Evolutionary conservation across 2,888 invertebrate species (phyloP).

Genomic region (Chymomyza procnemis): DNA sequence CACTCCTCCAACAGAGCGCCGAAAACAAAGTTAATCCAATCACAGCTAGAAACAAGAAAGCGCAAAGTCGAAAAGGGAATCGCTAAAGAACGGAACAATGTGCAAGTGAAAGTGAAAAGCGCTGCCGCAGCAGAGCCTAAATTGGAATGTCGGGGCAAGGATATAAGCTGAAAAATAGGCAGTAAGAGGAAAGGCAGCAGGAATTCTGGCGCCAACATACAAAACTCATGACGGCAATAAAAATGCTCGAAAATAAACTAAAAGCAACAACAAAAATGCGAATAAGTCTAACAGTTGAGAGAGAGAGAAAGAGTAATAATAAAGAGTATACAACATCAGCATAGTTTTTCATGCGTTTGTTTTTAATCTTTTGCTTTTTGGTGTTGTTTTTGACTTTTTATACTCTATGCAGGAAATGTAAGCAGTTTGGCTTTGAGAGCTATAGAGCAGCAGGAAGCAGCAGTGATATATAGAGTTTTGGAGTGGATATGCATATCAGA

Average conservation of each 20-base stretch:
- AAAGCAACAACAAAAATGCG: slow-evolving; percentile 31
- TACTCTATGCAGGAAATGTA: too few relatives aligned
- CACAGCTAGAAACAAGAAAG: slow-evolving; percentile 18
- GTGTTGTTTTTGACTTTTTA: neutral
- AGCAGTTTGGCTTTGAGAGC: too few relatives aligned
- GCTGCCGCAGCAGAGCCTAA: slow-evolving; percentile 12
- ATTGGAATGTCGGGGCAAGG: slow-evolving; percentile 28
- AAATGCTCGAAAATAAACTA: slow-evolving; percentile 51
- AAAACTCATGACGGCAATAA: slow-evolving; percentile 54
- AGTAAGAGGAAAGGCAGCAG: slow-evolving; percentile 53
- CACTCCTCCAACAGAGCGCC: neutral
- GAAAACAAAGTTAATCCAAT: slow-evolving; percentile 50
- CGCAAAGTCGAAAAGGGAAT: slow-evolving; percentile 21
- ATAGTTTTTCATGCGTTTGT: slow-evolving; percentile 51
- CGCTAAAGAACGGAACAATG: slow-evolving; percentile 46
- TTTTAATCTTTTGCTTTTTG: slow-evolving; percentile 60
- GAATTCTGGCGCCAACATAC: slow-evolving; percentile 58
- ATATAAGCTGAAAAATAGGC: slow-evolving; percentile 15
- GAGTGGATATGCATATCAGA: too few relatives aligned
- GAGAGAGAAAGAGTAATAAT: neutral
- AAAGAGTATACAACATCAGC: slow-evolving; percentile 2
- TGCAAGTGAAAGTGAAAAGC: slow-evolving; percentile 54
- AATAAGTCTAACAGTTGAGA: slow-evolving; percentile 30
- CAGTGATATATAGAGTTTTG: too few relatives aligned
- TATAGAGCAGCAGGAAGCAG: too few relatives aligned